Conservation (phyloP, 2,797 vertebrate genomes). For the Peromyscus eremicus region DNA sequence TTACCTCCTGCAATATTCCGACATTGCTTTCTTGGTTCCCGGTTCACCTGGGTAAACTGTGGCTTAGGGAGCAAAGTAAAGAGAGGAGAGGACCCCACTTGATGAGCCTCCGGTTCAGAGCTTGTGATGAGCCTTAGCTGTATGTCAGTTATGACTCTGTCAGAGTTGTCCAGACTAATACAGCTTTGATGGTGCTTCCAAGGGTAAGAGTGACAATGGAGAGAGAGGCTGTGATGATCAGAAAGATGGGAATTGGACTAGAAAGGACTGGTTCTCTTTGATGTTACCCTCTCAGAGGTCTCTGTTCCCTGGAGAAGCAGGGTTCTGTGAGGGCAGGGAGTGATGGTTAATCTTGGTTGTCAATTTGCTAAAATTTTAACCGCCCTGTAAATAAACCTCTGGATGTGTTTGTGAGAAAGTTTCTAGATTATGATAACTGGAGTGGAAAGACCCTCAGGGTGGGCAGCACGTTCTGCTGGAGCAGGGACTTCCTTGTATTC, state of each 20-base stretch:
- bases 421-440: background rate
- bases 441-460: background rate
- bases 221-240: background rate
- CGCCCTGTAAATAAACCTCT: background rate
- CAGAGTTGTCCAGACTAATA: background rate
- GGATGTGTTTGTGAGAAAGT: background rate
- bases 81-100: background rate
- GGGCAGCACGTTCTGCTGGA: accelerated
- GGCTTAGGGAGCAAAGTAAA: background rate
- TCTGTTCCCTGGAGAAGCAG: background rate
- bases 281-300: background rate
- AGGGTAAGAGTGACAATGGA: background rate
- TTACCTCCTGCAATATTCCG: background rate
- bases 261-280: background rate
- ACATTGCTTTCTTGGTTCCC: background rate
- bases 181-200: background rate
- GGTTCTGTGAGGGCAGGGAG: background rate
- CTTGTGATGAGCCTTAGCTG: background rate
- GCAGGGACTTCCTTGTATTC: background rate
- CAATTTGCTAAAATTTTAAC: background rate
- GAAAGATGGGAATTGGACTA: background rate
- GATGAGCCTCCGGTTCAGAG: background rate
- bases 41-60: background rate
- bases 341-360: background rate
- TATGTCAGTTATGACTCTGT: background rate